These are phyloP conservation scores for Clivina fossor DNA, from an alignment of 2,888 invertebrate genomes.

Conservation along the genomic window DNA sequence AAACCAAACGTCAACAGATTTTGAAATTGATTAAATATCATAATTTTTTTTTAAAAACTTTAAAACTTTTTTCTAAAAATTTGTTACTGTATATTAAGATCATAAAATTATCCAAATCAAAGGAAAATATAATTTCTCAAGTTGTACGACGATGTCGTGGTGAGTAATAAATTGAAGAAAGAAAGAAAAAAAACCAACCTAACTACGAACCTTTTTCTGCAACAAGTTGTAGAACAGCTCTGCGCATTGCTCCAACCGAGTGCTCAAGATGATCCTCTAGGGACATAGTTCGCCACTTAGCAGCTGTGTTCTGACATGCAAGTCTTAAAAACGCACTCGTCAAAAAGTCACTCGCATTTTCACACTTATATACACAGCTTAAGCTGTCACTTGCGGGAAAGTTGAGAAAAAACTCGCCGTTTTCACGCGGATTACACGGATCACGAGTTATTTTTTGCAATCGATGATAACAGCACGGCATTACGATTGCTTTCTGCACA, in stretches of 20 bases:
- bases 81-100: not conserved
- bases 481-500: constrained; percentile 62
- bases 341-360: constrained; percentile 55
- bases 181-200: too few relatives aligned
- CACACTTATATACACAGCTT: constrained; percentile 48
- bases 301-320: constrained; percentile 68
- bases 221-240: constrained; percentile 67
- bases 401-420: constrained; percentile 57
- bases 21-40: too few relatives aligned
- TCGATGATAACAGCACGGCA: constrained; percentile 83
- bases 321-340: constrained; percentile 69
- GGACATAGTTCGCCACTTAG: constrained; percentile 57
- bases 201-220: constrained; percentile 60
- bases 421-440: constrained; percentile 25
- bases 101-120: not conserved
- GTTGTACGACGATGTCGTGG: not conserved
- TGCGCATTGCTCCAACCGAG: constrained; percentile 59
- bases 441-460: constrained; percentile 50
- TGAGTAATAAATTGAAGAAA: too few relatives aligned
- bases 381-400: constrained; percentile 67
- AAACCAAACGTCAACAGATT: too few relatives aligned
- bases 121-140: not conserved
- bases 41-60: too few relatives aligned
- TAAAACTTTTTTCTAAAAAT: too few relatives aligned
- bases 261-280: constrained; percentile 55